Evolutionary conservation across 2,888 invertebrate species (phyloP), one percentile per base, ranked within the genome.

Genomic region (Tethea ocularis): DNA sequence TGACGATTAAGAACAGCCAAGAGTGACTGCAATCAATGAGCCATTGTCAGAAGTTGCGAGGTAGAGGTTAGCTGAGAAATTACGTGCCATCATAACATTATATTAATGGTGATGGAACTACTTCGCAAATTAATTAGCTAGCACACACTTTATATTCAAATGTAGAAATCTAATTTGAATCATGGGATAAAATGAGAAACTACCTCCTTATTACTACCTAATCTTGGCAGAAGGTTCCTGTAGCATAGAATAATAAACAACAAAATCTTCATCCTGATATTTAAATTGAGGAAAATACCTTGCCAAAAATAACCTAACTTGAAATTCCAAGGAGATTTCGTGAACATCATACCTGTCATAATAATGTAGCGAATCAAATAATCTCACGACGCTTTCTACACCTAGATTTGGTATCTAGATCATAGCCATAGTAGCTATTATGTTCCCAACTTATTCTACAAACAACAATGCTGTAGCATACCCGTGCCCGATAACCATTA

Each of bases 361-460:
- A 41, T 46, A 20, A 46, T 46, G 46, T 46, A 52, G 23, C 36
- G 33, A 58, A 59, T 62, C 61, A 61, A 64, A 60, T 66, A 68
- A 68, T 74, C 71, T 65, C 72, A 75, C 72, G 68, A 61, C 69
- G 74, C 83, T 83, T 86, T 85, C 81, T 82, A 82, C 69, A 64
- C 71, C 71, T n/a, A 76, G 80, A 88, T 86, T 83, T 86, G 77
- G 84, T 89, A 89, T 88, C 82, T 86, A 84, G 89, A 87, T 84
- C 87, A 78, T 68, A 78, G 80, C 60, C 82, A 72, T 66, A 70
- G 80, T 71, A 65, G 68, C 71, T 77, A 84, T 84, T 82, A 84
- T 82, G 74, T 79, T 83, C 76, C 74, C 68, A 75, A 67, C 63
- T 63, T 69, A 66, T 66, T 75, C 66, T 66, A 67, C 74, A 76